Evolutionary conservation across 2,113 vertebrate genomes (phyloP), one percentile per base, ranked within the genome.

Genomic region (Callorhinus ursinus): DNA sequence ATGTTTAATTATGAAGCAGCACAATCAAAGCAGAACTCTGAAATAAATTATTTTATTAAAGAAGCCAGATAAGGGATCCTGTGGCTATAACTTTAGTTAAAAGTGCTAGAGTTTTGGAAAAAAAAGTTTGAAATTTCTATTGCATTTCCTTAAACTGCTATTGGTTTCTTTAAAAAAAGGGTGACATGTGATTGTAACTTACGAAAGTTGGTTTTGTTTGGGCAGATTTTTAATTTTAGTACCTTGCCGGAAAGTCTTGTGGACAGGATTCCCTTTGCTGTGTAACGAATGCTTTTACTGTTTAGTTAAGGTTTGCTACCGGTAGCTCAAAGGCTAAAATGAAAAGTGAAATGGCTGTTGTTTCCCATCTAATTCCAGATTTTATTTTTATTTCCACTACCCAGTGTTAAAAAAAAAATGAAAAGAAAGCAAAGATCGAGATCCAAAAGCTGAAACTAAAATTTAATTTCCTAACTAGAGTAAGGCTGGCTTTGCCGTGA

Each of bases 11-110:
- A 95, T 92, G 93, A 88, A 21, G 28, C n/a, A 80, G 84, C 72
- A 96, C 80, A 92, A 69, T 86, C 88, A 98, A 97, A 98, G 94
- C 88, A 98, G 95, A 97, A 92, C 96, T 98, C 96, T 98, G 97
- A 97, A 97, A 94, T 97, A 98, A 98, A 95, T 95, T 89, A 61
- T 97, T 97, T 95, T 85, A 94, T 98, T 98, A 97, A 97, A 98
- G 90, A 96, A 96, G 80, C 71, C 28, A 96, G 71, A 91, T 85
- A 97, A 97, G 11, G 80, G 33, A 31, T 18, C 49, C 92, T 95
- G 96, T 97, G 84, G 94, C 83, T 94, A 5, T 96, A 97, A 96
- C 86, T 92, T 97, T 98, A 97, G 97, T 96, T 98, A 91, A 94
- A 97, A 98, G 86, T 96, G n/a, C 61, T 72, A 91, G 83, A 93